phyloP scores from a whole-genome alignment of 2,113 vertebrate genomes.

The Equus quagga region DNA sequence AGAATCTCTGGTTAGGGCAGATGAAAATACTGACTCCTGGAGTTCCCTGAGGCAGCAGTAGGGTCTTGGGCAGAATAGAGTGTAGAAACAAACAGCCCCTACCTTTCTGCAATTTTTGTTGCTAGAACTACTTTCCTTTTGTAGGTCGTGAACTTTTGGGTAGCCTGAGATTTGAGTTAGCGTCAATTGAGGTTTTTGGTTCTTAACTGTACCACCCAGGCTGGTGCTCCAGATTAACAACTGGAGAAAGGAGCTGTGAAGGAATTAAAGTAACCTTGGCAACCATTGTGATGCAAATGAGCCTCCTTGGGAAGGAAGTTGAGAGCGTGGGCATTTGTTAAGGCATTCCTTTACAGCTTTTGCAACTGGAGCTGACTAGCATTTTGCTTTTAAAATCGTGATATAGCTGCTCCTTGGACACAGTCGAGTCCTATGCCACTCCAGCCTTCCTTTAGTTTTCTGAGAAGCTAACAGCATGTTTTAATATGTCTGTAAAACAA shows the following conservation, averaged over 20 bases:
- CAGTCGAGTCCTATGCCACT: background rate
- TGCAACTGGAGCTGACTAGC: background rate
- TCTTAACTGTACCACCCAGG: conserved; percentile 61
- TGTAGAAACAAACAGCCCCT: conserved; percentile 14
- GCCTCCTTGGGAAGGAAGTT: conserved; percentile 53
- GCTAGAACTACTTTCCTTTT: conserved; percentile 50
- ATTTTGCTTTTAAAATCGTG: background rate
- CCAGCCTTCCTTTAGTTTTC: background rate
- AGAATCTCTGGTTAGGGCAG: conserved; percentile 37
- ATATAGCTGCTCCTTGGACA: conserved; percentile 5
- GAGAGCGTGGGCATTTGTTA: background rate
- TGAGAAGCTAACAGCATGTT: background rate
- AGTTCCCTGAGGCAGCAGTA: conserved; percentile 39
- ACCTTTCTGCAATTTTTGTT: conserved; percentile 11
- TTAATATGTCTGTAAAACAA: background rate
- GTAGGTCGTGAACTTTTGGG: conserved; percentile 68
- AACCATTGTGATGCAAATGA: conserved; percentile 82
- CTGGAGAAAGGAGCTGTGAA: conserved; percentile 43
- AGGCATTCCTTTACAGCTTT: conserved; percentile 46
- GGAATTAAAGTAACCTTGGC: conserved; percentile 83
- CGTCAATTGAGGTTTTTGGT: conserved; percentile 71
- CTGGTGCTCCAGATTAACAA: conserved; percentile 48
- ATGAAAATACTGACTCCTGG: conserved; percentile 9
- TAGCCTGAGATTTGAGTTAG: conserved; percentile 58
- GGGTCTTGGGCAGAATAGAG: background rate